These are phyloP conservation scores for Dicyrtoma fusca DNA, from an alignment of 2,888 invertebrate genomes.

Conservation along the genomic window DNA sequence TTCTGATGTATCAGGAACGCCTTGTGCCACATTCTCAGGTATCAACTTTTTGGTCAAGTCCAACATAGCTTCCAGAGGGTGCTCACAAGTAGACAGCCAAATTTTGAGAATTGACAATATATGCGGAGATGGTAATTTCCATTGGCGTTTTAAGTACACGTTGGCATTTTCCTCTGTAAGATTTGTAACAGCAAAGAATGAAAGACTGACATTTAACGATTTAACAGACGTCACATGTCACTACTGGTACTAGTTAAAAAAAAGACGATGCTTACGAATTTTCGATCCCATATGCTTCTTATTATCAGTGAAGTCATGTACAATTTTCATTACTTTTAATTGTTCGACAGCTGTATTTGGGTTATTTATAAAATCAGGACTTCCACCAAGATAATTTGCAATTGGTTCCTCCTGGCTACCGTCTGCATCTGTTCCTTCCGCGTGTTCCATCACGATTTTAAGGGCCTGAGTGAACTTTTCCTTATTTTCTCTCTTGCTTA, in stretches of 20 bases:
- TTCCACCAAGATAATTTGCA: conserved; percentile 14
- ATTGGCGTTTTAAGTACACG: conserved; percentile 18
- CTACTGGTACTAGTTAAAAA: too few relatives aligned
- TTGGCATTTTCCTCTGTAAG: conserved; percentile 12
- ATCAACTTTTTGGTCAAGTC: conserved; percentile 18
- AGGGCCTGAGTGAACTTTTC: conserved; percentile 13
- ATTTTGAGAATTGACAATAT: conserved; percentile 14
- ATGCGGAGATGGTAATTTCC: conserved; percentile 23
- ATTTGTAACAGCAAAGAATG: too few relatives aligned
- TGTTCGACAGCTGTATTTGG: conserved; percentile 26
- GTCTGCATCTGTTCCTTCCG: neutral
- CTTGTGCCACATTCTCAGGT: neutral
- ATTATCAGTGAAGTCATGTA: conserved; percentile 12
- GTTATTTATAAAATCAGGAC: conserved; percentile 19
- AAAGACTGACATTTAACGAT: too few relatives aligned
- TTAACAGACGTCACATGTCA: too few relatives aligned
- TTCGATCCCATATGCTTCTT: conserved; percentile 5
- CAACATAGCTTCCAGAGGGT: conserved; percentile 19
- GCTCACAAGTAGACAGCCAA: conserved; percentile 10
- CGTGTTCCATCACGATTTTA: neutral
- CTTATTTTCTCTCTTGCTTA: conserved; percentile 6
- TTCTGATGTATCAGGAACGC: conserved; percentile 7
- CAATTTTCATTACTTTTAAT: conserved; percentile 28
- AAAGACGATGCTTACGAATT: conserved; percentile 14
- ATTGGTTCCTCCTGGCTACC: neutral